Base-by-base conservation (phyloP, 2,797 vertebrate species). In the Microctenopoma stevenorrisi region DNA sequence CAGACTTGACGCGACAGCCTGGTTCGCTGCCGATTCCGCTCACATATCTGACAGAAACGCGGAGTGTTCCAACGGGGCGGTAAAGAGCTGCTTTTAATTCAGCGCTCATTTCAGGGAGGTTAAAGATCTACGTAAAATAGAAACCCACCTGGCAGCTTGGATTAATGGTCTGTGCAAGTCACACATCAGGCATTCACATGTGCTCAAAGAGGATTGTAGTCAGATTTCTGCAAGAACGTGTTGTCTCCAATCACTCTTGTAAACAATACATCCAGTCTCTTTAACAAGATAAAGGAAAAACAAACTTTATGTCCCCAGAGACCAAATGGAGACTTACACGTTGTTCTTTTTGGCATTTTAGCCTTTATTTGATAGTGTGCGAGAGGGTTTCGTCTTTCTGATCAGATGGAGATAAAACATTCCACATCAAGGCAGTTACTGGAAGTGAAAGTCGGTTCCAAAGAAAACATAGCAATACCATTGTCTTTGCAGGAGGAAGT, bases 1-100 rank as follows among this genome's bases (percentile, higher is more conserved):
- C 42, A 79, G 87, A 88, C 89, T 68, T 59, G 81, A 84, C 4
- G 33, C 69, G 78, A 88, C 89, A 86, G 61, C 33, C 46, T 59
- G 67, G 72, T 76, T 71, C 80, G 74, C 49, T 22, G 64, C 40
- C 61, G 72, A n/a, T 67, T 83, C 85, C 58, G 58, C 64, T 73
- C 69, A 63, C 30, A 51, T 40, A 58, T 54, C 43, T 26, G 40
- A 64, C 43, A 51, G 28, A 74, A 57, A 63, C 33, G 7, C 52
- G 13, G 18, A 61, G 18, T 76, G 28, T 12, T 0, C 55, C 26
- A 35, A 64, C 30, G 26, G 49, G 56, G 52, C 40, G 50, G 28
- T n/a, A 35, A 49, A 25, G 63, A 65, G 53, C 18, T 43, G 59
- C 57, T 40, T 51, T 2, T 4, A 2, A 14, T 42, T 53, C 56